Evolutionary conservation across 2,888 invertebrate species (phyloP).

Genomic region (Nomada flava): DNA sequence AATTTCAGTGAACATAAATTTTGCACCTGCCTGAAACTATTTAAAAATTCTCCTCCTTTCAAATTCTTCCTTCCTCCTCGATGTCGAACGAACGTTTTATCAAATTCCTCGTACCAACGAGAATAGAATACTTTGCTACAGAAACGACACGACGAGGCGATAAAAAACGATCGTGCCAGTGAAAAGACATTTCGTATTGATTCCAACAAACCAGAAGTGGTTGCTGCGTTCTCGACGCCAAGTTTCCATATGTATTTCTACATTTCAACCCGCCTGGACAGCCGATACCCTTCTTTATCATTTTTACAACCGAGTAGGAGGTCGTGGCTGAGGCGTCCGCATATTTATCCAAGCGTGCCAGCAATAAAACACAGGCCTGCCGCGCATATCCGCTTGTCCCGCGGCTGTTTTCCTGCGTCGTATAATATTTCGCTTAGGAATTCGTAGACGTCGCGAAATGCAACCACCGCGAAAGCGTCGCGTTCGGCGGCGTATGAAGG

Average conservation of each 20-base stretch:
- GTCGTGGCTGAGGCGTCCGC: conserved; percentile 78
- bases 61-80: no score
- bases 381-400: conserved; percentile 65
- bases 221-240: conserved; percentile 47
- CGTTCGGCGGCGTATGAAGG: background rate
- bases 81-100: no score
- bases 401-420: conserved; percentile 49
- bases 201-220: conserved; percentile 28
- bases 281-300: conserved; percentile 82
- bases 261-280: conserved; percentile 75
- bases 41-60: no score
- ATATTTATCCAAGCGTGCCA: conserved; percentile 76
- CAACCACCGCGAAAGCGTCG: background rate
- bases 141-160: conserved; percentile 19
- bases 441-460: conserved; percentile 37
- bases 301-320: conserved; percentile 81
- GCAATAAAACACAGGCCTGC: conserved; percentile 81
- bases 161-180: conserved; percentile 37
- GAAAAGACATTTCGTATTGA: conserved; percentile 54
- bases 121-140: conserved; percentile 27
- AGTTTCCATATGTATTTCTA: conserved; percentile 78
- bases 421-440: conserved; percentile 68
- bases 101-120: no score
- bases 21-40: no score
- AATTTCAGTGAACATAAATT: background rate